Evolutionary conservation across 2,797 vertebrate species (phyloP).

Genomic region (Lutjanus campechanus): DNA sequence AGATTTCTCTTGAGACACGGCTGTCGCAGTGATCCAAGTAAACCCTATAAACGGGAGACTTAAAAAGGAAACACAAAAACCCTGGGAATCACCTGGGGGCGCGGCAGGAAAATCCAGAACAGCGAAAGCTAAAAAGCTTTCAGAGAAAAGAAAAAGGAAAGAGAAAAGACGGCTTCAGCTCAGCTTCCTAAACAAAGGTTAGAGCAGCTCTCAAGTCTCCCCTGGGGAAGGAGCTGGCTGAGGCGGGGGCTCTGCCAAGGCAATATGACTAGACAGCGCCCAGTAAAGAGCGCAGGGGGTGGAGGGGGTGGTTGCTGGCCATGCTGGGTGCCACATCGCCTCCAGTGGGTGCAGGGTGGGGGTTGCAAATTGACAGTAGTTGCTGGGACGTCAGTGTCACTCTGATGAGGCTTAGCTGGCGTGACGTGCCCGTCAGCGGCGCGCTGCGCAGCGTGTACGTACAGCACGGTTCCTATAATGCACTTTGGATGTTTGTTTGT

Average conservation of each 20-base stretch:
- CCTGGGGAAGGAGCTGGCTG: neutral
- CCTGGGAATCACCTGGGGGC: slow-evolving; percentile 26
- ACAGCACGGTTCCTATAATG: slow-evolving; percentile 30
- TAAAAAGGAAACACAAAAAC: slow-evolving; percentile 33
- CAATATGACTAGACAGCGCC: slow-evolving; percentile 44
- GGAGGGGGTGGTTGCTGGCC: neutral
- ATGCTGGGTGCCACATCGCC: slow-evolving; percentile 27
- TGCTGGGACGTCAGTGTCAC: slow-evolving; percentile 57
- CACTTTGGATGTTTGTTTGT: slow-evolving; percentile 58
- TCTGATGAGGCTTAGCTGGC: slow-evolving; percentile 60
- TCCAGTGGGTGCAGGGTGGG: slow-evolving; percentile 14
- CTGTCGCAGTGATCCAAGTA: slow-evolving; percentile 42
- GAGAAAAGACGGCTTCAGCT: slow-evolving; percentile 14
- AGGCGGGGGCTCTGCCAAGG: slow-evolving; percentile 17
- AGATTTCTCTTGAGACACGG: slow-evolving; percentile 28
- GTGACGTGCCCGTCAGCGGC: slow-evolving; percentile 41
- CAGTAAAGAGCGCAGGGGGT: neutral
- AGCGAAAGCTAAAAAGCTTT: neutral
- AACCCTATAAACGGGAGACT: slow-evolving; percentile 38
- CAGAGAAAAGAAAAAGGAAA: neutral
- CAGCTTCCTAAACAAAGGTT: slow-evolving; percentile 49
- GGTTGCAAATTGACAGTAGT: slow-evolving; percentile 44
- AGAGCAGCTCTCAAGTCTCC: slow-evolving; percentile 25
- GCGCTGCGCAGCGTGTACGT: slow-evolving; percentile 12
- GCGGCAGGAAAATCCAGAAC: slow-evolving; percentile 6